Evolutionary conservation across 2,113 vertebrate species (phyloP), one percentile per base, ranked within the genome.

Genomic region (Heliornis fulica): DNA sequence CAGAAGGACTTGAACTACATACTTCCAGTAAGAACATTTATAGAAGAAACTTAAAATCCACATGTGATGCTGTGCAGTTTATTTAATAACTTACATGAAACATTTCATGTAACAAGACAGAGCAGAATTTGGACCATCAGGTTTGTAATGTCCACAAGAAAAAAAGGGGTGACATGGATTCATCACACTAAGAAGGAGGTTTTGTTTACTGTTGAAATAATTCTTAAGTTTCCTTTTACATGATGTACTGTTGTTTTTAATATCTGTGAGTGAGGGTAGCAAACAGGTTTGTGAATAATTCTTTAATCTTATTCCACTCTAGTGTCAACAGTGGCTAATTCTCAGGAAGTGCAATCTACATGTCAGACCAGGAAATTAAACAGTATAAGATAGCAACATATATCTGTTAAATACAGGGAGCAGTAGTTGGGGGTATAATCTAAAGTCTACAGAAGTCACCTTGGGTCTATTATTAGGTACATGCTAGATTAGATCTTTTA

Each of bases 21-120:
- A 38, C n/a, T 72, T 72, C 26, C n/a, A 94, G n/a, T 60, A 89
- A 69, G 16, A 90, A 76, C 38, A 60, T 43, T 74, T 23, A 70
- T 22, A 7, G 15, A 29, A 31, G 40, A 86, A 13, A 48, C 38
- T 76, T 91, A 66, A 90, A 54, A 84, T 63, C 31, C 43, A 68
- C 14, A 82, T 48, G 25, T 84, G 82, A 57, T 31, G 50, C 65
- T 82, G 43, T 48, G 34, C 32, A 32, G 18, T 68, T 91, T 79
- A 66, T 41, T 70, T n/a, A 71, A 40, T 7, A 56, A 38, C 23
- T 64, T 85, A 65, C 50, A 69, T 25, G 46, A 63, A 88, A 19
- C 16, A 59, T 8, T 60, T 65, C 22, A 79, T 0, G 0, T 29
- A n/a, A 63, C 25, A 82, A 60, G 16, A 69, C 0, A 13, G 25